Conservation (phyloP, 2,113 vertebrate genomes). For the Carassius carassius region DNA sequence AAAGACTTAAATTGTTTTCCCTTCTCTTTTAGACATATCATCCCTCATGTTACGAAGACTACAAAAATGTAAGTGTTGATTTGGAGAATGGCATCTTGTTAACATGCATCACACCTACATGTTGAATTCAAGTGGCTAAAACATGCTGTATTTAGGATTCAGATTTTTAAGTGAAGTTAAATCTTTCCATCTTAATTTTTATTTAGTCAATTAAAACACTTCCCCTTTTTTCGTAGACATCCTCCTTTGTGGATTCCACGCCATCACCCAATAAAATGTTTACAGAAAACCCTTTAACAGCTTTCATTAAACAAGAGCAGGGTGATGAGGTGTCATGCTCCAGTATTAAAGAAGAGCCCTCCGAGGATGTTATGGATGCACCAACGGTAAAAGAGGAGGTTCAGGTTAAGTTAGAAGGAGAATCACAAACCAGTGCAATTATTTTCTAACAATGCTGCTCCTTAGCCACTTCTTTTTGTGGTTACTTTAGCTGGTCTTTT, state of each 20-base stretch:
- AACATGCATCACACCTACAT: not conserved
- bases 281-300: slow-evolving; percentile 87
- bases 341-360: slow-evolving; percentile 85
- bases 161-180: not conserved
- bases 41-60: slow-evolving; percentile 96
- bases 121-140: not conserved
- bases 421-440: slow-evolving; percentile 58
- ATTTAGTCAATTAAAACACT: not conserved
- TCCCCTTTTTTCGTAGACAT: slow-evolving; percentile 75
- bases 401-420: slow-evolving; percentile 59
- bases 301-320: slow-evolving; percentile 85
- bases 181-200: not conserved
- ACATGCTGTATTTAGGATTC: not conserved
- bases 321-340: slow-evolving; percentile 73
- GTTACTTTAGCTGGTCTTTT: slow-evolving; percentile 53
- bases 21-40: slow-evolving; percentile 88
- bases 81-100: not conserved
- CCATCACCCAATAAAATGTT: slow-evolving; percentile 93
- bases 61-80: slow-evolving; percentile 90
- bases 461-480: slow-evolving; percentile 65
- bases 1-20: not conserved
- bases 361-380: slow-evolving; percentile 70
- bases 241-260: slow-evolving; percentile 86
- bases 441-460: slow-evolving; percentile 71
- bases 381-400: slow-evolving; percentile 67